Base-by-base conservation (phyloP, 2,113 vertebrate species). In the Carassius gibelio region DNA sequence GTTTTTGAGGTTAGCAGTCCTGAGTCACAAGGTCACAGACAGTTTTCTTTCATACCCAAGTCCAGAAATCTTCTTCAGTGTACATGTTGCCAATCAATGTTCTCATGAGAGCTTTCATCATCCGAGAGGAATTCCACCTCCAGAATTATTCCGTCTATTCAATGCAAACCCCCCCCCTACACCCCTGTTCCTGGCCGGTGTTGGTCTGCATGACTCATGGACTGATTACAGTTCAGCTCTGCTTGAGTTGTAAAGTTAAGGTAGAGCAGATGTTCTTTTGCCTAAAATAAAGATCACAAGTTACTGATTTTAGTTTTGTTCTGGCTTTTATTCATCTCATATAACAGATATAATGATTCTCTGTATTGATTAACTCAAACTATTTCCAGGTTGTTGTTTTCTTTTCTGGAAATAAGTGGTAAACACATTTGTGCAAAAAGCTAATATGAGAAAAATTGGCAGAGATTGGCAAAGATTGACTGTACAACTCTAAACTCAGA, bases 41-140 rank as follows among this genome's bases (percentile, higher is more conserved):
- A 4, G 3, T 55, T 34, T 55, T 69, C 38, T 52, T 71, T 71
- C 48, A 8, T 36, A n/a, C 14, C 15, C n/a, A 48, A 48, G 13
- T 48, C 42, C 42, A 68, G 59, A 66, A 21, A 15, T 82, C 57
- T 52, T 9, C 36, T 48, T 76, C 4, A 17, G 55, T 34, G 36
- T 59, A 34, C 36, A 75, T 64, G 69, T 75, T 75, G 81, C 66
- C 68, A 72, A 45, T 84, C 42, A 38, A 15, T 15, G 10, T 84
- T 30, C 72, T 76, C 42, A 76, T 76, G 42, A 48, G 61, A 66
- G 55, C 72, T 64, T 84, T 76, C 38, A 66, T 84, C 57, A 84
- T 76, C 57, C 11, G 66, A 84, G 72, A 76, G 45, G 83, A 64
- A 61, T 81, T 66, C 48, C 75, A 52, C 59, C 26, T 84, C 83